These are phyloP conservation scores for Eupithecia exiguata DNA, from an alignment of 2,888 invertebrate species.

Conservation along the genomic window DNA sequence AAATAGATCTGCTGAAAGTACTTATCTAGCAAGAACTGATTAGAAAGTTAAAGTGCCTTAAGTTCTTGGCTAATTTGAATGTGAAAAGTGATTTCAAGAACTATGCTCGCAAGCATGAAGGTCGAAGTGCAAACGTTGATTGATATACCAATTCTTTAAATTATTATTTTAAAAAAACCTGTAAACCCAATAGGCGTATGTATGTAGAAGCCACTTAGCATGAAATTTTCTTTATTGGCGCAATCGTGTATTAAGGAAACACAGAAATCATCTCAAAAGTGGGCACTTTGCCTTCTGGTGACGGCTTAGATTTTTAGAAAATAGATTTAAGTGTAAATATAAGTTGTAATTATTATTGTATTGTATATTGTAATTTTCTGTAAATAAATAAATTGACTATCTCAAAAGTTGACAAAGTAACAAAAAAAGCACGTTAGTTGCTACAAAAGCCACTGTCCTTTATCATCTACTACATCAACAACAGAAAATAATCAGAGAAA, in stretches of 20 bases:
- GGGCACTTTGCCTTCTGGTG: too few relatives aligned
- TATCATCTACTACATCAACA: background rate
- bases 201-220: background rate
- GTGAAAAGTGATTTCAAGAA: constrained; percentile 20
- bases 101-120: constrained; percentile 12
- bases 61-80: constrained; percentile 20
- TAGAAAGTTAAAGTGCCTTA: constrained; percentile 25
- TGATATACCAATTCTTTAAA: constrained; percentile 3
- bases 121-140: constrained; percentile 32
- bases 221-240: background rate
- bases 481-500: constrained; percentile 7
- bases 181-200: background rate
- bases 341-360: too few relatives aligned
- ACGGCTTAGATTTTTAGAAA: too few relatives aligned
- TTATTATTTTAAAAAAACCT: background rate
- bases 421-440: background rate
- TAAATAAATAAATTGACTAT: too few relatives aligned
- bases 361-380: too few relatives aligned
- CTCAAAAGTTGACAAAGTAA: background rate
- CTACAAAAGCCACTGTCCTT: background rate
- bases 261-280: too few relatives aligned
- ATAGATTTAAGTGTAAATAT: too few relatives aligned
- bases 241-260: too few relatives aligned
- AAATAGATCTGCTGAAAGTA: constrained; percentile 19
- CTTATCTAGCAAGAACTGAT: background rate